Base-by-base conservation (phyloP, 2,888 invertebrate genomes). In the Exephanes ischioxanthus region DNA sequence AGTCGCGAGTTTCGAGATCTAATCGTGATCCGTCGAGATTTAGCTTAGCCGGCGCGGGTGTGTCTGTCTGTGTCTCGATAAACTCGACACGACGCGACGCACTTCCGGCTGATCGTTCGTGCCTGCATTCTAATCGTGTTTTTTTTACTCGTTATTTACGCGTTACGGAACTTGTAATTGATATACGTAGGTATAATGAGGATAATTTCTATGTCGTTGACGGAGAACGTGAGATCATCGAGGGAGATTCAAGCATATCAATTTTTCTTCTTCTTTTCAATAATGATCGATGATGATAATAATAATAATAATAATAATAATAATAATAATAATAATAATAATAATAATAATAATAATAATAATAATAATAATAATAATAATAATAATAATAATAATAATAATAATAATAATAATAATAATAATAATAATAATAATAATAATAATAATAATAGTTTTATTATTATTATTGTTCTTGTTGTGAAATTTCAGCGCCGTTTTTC, bases 81-180 rank as follows among this genome's bases (percentile, higher is more conserved):
- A 83, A 85, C 66, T 63, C 76, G 84, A 84, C 89, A 87, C 89
- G 90, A 81, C 86, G 89, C 89, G 87, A 87, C 89, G 90, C 87
- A 90, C 90, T 92, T 92, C 92, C 92, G 92, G 91, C 89, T 91
- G 89, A 89, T 89, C 86, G 87, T 71, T 90, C 84, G 86, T 85
- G 89, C 88, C 88, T 90, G 92, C 92, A 92, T 93, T 90, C 90
- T 89, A 92, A 92, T 92, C 86, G 83, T 48, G 75, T 73, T 55
- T 51, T 63, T 51, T 41, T 41, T 68, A 72, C 63, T 73, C 19
- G 68, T 70, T 71, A 19, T 75, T 37, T 63, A 77, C 78, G 58
- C 51, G 45, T 86, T 80, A 73, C 75, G 68, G 33, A 84, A 72
- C 48, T 70, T 81, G 41, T 70, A 58, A 77, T 83, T 73, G 53